Conservation (phyloP, 2,888 invertebrate genomes). For the Latheticus oryzae region DNA sequence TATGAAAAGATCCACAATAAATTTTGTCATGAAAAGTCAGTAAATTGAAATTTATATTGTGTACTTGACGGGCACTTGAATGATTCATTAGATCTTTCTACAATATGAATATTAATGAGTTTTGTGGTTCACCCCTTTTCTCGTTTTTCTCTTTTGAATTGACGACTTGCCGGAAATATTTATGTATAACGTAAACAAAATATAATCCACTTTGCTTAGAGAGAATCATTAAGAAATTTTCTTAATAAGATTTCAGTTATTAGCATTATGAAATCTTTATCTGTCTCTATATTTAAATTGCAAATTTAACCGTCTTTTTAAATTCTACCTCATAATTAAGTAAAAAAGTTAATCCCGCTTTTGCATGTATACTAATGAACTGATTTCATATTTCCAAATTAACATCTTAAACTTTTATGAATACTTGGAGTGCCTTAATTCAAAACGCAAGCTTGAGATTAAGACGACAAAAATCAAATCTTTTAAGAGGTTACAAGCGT, state of each 20-base stretch:
- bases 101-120: slow-evolving; percentile 43
- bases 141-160: slow-evolving; percentile 19
- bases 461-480: no score
- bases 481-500: no score
- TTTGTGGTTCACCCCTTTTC: slow-evolving; percentile 35
- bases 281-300: slow-evolving; percentile 41
- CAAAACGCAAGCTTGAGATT: background rate
- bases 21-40: slow-evolving; percentile 49
- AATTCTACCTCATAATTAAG: slow-evolving; percentile 38
- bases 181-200: slow-evolving; percentile 37
- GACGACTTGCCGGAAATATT: slow-evolving; percentile 25
- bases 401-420: slow-evolving; percentile 40
- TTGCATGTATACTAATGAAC: slow-evolving; percentile 43
- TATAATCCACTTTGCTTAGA: slow-evolving; percentile 28
- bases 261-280: slow-evolving; percentile 39
- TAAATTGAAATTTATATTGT: slow-evolving; percentile 61
- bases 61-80: slow-evolving; percentile 53
- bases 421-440: slow-evolving; percentile 24
- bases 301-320: slow-evolving; percentile 37
- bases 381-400: slow-evolving; percentile 41
- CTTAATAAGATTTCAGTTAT: slow-evolving; percentile 36
- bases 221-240: slow-evolving; percentile 36
- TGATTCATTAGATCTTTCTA: slow-evolving; percentile 55
- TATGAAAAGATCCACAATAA: slow-evolving; percentile 53
- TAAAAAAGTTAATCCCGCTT: slow-evolving; percentile 41